Evolutionary conservation across 2,113 vertebrate genomes (phyloP), one percentile per base, ranked within the genome.

Genomic region (Phrynosoma platyrhinos): DNA sequence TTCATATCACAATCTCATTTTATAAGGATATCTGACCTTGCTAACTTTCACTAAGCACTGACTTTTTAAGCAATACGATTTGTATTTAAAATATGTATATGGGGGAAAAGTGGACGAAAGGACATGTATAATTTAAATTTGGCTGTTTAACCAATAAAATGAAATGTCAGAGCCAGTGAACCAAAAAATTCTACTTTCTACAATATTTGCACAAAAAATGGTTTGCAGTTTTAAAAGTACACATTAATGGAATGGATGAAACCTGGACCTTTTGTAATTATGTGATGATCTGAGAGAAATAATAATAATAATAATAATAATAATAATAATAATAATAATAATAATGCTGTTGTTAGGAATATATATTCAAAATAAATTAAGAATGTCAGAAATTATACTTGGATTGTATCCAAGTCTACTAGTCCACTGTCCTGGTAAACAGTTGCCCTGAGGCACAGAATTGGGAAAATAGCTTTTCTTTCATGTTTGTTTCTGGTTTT

Each of bases 151-250:
- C 79, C 36, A 92, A 87, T 47, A 94, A 86, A 93, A 88, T 87
- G 74, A 91, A 91, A 88, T 21, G 76, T 87, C 9, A 74, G 91
- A 93, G 55, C 91, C 72, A n/a, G 5, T 89, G 91, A 91, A 94
- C 81, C 27, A 1, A 93, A 82, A 85, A 92, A 93, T 91, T 95
- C 79, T 91, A 76, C 84, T 91, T 95, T 93, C 36, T 90, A 4
- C 81, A 62, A 88, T 94, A 87, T 94, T 95, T 95, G 93, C 92
- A 72, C 92, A 36, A 62, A 88, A 92, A 95, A 94, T 95, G 84
- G 88, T 58, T 96, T 95, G 80, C 77, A 18, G 9, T 94, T 93
- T 92, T 83, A 88, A 90, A 92, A 58, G 47, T 78, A 79, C 88
- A 89, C 75, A 53, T 94, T 90, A 91, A 88, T 75, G 91, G 88